Conservation (phyloP, 2,797 vertebrate species). For the Odontamblyopus lacepedii region DNA sequence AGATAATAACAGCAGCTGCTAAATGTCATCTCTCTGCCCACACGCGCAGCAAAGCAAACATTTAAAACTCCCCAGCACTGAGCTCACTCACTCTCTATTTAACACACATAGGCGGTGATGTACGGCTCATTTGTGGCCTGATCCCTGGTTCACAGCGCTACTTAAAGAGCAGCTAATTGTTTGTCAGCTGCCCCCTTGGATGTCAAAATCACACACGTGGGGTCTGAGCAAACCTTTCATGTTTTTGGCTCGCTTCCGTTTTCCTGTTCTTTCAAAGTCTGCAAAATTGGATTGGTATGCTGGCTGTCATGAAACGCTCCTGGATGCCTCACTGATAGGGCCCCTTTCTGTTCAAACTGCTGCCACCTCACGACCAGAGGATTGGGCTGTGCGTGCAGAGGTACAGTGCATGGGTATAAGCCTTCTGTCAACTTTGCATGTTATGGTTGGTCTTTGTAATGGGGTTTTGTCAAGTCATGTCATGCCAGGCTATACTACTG, state of each 20-base stretch:
- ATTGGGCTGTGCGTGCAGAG: conserved; percentile 43
- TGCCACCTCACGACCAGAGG: conserved; percentile 53
- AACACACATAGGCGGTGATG: conserved; percentile 61
- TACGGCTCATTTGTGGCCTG: conserved; percentile 69
- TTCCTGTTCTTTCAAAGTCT: conserved; percentile 55
- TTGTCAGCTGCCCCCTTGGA: conserved; percentile 68
- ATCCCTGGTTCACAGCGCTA: conserved; percentile 71
- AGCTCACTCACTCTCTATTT: conserved; percentile 47
- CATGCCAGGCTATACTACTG: conserved; percentile 10
- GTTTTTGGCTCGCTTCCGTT: conserved; percentile 56
- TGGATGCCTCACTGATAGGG: conserved; percentile 66
- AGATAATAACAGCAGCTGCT: conserved; percentile 61
- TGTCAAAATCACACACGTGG: conserved; percentile 68
- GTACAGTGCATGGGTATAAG: conserved; percentile 43
- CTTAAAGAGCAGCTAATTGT: conserved; percentile 76
- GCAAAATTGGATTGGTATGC: conserved; percentile 76
- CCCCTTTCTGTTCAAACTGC: conserved; percentile 55
- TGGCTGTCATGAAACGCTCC: conserved; percentile 61
- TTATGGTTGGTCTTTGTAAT: conserved; percentile 47
- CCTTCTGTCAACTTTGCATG: conserved; percentile 56
- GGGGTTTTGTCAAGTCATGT: conserved; percentile 30
- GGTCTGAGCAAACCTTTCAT: conserved; percentile 73
- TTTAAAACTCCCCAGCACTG: conserved; percentile 30
- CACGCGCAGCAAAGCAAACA: conserved; percentile 35
- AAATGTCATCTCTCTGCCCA: conserved; percentile 65